Percentiles rank a stretch among this genome's conserved stretches.
Conservation (phyloP, 2,113 vertebrate genomes). For the Corvus cornix region DNA sequence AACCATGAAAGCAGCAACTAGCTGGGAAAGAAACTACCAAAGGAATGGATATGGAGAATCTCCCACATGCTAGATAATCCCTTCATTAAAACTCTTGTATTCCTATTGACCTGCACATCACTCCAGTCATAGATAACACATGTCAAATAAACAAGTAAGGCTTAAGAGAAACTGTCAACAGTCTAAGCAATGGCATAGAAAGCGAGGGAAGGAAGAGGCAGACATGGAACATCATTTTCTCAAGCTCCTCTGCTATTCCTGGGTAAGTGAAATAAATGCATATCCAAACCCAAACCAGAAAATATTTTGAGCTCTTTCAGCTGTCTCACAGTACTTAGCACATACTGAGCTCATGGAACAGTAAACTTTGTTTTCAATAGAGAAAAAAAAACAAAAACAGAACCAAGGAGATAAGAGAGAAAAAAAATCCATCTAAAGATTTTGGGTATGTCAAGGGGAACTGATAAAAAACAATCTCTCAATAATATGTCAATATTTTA, state of each 20-base stretch:
- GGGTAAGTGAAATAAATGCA: not conserved
- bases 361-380: not conserved
- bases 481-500: not conserved
- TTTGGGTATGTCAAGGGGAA: not conserved
- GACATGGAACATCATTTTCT: not conserved
- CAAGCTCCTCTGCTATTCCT: not conserved
- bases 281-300: not conserved
- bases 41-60: not conserved
- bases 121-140: not conserved
- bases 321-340: not conserved
- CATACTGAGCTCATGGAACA: not conserved
- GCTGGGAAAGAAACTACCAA: not conserved
- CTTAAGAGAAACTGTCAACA: not conserved
- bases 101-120: not conserved
- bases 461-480: not conserved
- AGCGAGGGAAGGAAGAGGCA: not conserved
- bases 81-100: not conserved
- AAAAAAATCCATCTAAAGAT: slow-evolving; percentile 4
- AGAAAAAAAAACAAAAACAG: not conserved
- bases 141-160: not conserved
- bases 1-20: not conserved
- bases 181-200: not conserved
- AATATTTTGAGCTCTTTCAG: not conserved
- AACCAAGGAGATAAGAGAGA: not conserved
- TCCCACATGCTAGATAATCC: not conserved